phyloP scores from a whole-genome alignment of 2,113 vertebrate genomes.

The Elaphurus davidianus region DNA sequence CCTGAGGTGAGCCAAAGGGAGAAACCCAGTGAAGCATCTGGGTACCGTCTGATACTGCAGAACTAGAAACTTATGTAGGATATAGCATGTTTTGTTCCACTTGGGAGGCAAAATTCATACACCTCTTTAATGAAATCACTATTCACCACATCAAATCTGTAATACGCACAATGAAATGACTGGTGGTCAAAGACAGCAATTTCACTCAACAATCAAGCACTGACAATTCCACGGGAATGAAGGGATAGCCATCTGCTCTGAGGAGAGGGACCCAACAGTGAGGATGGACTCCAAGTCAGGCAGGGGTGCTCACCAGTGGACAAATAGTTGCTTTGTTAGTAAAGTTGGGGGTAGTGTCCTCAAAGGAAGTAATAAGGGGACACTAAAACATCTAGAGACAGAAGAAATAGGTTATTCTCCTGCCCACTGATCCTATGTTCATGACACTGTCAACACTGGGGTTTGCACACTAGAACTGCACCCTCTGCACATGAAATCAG shows the following conservation, averaged over 20 bases:
- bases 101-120: neutral
- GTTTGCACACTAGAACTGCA: neutral
- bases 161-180: neutral
- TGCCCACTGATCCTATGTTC: neutral
- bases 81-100: neutral
- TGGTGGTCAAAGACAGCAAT: neutral
- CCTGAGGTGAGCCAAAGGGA: neutral
- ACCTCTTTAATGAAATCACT: neutral
- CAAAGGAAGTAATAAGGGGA: neutral
- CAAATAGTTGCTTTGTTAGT: neutral
- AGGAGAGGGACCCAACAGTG: fast-evolving
- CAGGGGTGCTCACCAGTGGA: neutral
- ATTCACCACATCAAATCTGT: fast-evolving
- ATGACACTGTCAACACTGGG: neutral
- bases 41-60: neutral
- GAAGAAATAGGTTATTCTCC: neutral
- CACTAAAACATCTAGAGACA: too few relatives aligned
- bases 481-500: neutral
- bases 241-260: neutral
- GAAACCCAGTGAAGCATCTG: neutral
- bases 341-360: neutral
- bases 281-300: neutral
- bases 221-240: neutral
- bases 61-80: neutral
- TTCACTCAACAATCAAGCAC: neutral